Evolutionary conservation across 2,888 invertebrate species (phyloP).

Genomic region (Sinhomidia bicolor): DNA sequence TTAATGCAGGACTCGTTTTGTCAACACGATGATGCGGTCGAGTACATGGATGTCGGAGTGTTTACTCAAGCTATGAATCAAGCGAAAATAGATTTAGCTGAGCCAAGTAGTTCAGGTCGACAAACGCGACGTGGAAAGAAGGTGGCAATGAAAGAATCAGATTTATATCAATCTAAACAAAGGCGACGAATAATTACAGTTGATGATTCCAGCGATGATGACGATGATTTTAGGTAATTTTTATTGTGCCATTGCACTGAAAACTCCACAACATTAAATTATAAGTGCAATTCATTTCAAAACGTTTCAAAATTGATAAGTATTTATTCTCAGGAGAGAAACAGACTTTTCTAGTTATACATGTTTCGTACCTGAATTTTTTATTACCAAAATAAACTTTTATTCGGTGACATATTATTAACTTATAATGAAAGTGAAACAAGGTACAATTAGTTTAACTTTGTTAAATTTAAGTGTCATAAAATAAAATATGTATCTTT

Average conservation of each 20-base stretch:
- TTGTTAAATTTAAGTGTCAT: too few relatives aligned
- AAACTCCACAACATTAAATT: too few relatives aligned
- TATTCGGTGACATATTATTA: too few relatives aligned
- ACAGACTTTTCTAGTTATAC: too few relatives aligned
- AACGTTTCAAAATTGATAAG: too few relatives aligned
- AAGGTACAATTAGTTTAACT: too few relatives aligned
- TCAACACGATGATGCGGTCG: slow-evolving; percentile 85
- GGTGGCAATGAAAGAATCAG: not conserved
- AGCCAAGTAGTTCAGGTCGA: slow-evolving; percentile 29
- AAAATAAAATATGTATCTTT: too few relatives aligned
- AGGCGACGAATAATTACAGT: slow-evolving; percentile 38
- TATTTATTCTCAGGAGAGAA: too few relatives aligned
- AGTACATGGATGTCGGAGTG: slow-evolving; percentile 77
- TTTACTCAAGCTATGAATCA: slow-evolving; percentile 79
- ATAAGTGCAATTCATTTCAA: too few relatives aligned
- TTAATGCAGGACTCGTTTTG: slow-evolving; percentile 86
- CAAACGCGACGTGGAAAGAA: slow-evolving; percentile 54
- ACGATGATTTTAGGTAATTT: slow-evolving; percentile 14
- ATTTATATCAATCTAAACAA: not conserved
- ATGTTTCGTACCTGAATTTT: too few relatives aligned
- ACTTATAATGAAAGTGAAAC: too few relatives aligned
- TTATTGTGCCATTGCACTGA: not conserved
- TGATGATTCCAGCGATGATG: slow-evolving; percentile 65
- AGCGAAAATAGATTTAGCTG: slow-evolving; percentile 73
- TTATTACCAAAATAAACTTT: too few relatives aligned